Percentiles rank a stretch among this genome's conserved stretches.
These are phyloP conservation scores for Acanthacorydalis orientalis DNA, from an alignment of 2,888 invertebrate species.

Conservation along the genomic window DNA sequence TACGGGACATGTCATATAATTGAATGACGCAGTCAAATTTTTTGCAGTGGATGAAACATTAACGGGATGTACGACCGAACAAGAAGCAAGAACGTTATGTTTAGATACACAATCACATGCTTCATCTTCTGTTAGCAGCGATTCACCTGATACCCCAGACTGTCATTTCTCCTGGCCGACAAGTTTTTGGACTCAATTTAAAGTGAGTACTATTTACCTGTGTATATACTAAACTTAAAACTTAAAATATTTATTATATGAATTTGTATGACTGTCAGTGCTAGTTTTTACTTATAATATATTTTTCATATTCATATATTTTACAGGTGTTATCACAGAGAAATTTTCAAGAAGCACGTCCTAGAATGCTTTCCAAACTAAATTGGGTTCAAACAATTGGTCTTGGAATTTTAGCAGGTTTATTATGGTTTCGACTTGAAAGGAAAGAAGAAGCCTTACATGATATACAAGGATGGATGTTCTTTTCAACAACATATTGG, in stretches of 20 bases:
- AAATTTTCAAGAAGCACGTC: conserved; percentile 58
- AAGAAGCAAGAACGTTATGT: conserved; percentile 49
- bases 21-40: conserved; percentile 4
- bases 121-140: conserved; percentile 42
- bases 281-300: not conserved
- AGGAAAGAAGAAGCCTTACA: conserved; percentile 55
- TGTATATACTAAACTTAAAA: not conserved
- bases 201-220: conserved; percentile 23
- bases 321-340: conserved; percentile 47
- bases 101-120: conserved; percentile 53
- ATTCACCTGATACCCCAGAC: conserved; percentile 35
- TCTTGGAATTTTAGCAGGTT: conserved; percentile 51
- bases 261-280: not conserved
- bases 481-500: conserved; percentile 70
- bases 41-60: conserved; percentile 27
- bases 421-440: conserved; percentile 65
- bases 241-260: not conserved
- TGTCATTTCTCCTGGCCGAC: conserved; percentile 53
- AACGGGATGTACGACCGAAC: conserved; percentile 26
- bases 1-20: not conserved
- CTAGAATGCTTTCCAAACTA: conserved; percentile 57
- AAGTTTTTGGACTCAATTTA: conserved; percentile 63
- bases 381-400: conserved; percentile 63
- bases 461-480: conserved; percentile 72
- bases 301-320: not conserved